A percentile compares a stretch with the other conserved stretches of the same genome.
These are phyloP conservation scores for Exaiptasia diaphana DNA, from an alignment of 64 coral and sea anemone species.

Conservation along the genomic window DNA sequence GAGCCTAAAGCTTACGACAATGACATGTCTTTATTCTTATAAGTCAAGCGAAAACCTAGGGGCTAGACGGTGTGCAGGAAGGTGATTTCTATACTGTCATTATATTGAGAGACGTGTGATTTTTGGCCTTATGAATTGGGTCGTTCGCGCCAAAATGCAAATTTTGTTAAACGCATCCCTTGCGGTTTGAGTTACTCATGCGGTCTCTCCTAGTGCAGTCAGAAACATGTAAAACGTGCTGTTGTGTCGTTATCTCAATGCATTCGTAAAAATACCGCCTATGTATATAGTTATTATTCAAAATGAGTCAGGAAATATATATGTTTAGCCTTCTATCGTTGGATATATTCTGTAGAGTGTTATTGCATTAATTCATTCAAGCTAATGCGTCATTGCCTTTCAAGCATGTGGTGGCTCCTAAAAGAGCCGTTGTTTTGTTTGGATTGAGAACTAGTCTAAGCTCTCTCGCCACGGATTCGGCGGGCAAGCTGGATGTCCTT, in stretches of 20 bases:
- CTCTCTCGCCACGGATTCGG: slow-evolving; percentile 77
- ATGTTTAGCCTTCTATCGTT: neutral
- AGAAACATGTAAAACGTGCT: neutral
- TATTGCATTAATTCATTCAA: neutral
- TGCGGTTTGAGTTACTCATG: no score
- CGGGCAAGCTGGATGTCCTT: slow-evolving; percentile 83
- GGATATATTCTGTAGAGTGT: neutral
- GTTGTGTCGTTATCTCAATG: neutral
- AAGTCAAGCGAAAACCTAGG: no score
- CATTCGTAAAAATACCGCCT: neutral
- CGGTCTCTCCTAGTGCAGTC: no score
- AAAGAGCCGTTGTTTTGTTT: slow-evolving; percentile 2
- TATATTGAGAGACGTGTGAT: no score
- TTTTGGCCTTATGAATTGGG: no score
- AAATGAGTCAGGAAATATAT: neutral
- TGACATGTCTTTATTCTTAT: no score
- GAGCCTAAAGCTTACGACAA: no score
- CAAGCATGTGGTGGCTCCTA: slow-evolving; percentile 13
- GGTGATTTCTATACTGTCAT: no score
- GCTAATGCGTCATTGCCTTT: neutral
- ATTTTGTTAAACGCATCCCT: no score
- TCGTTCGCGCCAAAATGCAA: no score
- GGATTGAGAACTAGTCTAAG: slow-evolving; percentile 13
- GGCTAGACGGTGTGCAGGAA: no score
- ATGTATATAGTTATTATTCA: neutral